phyloP scores from a whole-genome alignment of 2,113 vertebrate genomes.

The Brachypteracias leptosomus region DNA sequence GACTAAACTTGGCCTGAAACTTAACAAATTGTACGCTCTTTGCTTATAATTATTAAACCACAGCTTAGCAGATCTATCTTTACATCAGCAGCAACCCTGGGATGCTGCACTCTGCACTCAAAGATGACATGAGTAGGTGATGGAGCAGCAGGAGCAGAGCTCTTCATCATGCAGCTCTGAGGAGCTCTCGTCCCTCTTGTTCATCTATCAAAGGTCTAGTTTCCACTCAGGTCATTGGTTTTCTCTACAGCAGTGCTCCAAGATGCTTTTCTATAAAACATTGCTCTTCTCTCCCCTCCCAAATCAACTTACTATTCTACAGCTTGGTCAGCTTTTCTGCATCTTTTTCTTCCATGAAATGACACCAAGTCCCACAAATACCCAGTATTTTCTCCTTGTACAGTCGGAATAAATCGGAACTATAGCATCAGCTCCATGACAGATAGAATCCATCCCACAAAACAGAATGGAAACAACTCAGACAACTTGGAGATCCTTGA shows the following conservation, averaged over 20 bases:
- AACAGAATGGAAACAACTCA: not conserved
- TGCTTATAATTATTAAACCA: constrained; percentile 50
- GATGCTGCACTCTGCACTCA: not conserved
- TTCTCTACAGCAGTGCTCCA: not conserved
- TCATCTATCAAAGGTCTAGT: not conserved
- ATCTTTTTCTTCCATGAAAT: not conserved
- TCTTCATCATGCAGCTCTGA: not conserved
- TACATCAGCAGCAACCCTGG: not conserved
- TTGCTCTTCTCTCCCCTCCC: not conserved
- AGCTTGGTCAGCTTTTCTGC: not conserved
- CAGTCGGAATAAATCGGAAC: not conserved
- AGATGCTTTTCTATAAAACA: not conserved
- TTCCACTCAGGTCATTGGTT: not conserved
- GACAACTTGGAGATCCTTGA: not conserved
- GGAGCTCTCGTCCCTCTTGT: not conserved
- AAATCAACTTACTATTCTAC: not conserved
- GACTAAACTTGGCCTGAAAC: constrained; percentile 62
- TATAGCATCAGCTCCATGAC: not conserved
- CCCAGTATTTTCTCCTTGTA: not conserved
- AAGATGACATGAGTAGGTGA: not conserved
- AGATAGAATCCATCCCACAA: not conserved
- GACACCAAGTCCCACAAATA: not conserved
- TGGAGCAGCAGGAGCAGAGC: not conserved
- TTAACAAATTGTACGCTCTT: constrained; percentile 39
- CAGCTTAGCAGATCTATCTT: constrained; percentile 23